phyloP scores from a whole-genome alignment of 2,888 invertebrate genomes.

The Cepaea hortensis region DNA sequence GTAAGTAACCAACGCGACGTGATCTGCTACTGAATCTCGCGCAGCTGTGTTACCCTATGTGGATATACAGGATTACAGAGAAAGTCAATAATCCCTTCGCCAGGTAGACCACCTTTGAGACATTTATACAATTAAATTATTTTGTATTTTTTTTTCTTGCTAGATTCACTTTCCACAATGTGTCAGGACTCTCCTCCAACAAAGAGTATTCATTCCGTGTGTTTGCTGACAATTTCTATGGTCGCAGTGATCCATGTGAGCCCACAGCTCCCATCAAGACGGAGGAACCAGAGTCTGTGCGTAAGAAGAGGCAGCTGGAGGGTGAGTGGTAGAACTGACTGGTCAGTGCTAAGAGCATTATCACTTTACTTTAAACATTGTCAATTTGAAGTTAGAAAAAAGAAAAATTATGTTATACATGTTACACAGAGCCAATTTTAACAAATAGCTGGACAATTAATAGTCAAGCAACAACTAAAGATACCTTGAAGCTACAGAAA shows the following conservation, averaged over 20 bases:
- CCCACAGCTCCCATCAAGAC: constrained; percentile 80
- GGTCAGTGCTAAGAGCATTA: not conserved
- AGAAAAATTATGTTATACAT: too few species aligned
- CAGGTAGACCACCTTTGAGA: not conserved
- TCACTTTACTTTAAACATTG: too few species aligned
- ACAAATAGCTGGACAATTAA: too few species aligned
- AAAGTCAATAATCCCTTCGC: too few species aligned
- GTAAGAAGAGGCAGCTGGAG: constrained; percentile 61
- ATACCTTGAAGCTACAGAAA: too few species aligned
- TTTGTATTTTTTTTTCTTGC: constrained; percentile 23
- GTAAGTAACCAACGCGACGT: too few species aligned
- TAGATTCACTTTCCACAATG: constrained; percentile 91
- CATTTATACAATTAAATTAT: not conserved
- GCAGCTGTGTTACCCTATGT: too few species aligned
- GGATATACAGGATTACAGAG: too few species aligned
- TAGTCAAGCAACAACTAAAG: too few species aligned
- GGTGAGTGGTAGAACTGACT: constrained; percentile 53
- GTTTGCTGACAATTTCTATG: constrained; percentile 98
- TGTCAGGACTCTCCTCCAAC: constrained; percentile 90
- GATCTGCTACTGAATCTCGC: too few species aligned
- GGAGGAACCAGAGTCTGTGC: constrained; percentile 64
- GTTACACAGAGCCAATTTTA: too few species aligned
- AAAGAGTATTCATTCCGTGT: constrained; percentile 98
- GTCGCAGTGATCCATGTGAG: constrained; percentile 95
- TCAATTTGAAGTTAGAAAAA: too few species aligned